Evolutionary conservation across 2,797 vertebrate genomes (phyloP).

Genomic region (Pseudochirops cupreus): DNA sequence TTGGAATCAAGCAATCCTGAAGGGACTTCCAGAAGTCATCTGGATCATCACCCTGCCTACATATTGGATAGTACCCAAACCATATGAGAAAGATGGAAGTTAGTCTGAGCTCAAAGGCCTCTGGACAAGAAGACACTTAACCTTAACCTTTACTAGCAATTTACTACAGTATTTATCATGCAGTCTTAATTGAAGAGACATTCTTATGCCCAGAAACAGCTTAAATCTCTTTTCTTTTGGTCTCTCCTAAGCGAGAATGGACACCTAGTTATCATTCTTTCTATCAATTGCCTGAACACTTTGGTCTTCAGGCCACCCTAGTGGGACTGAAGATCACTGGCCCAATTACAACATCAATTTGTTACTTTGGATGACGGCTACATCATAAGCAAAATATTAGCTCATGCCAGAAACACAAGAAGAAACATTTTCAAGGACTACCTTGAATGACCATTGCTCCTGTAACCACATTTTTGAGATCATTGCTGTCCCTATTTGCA

Average conservation of each 20-base stretch:
- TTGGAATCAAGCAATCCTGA: neutral
- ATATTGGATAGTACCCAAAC: neutral
- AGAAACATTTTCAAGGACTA: neutral
- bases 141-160: neutral
- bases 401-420: neutral
- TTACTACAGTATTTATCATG: neutral
- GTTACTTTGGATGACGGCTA: neutral
- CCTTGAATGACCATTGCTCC: neutral
- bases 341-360: neutral
- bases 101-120: neutral
- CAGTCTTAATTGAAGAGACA: neutral
- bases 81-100: neutral
- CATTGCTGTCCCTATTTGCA: neutral
- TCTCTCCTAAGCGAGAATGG: neutral
- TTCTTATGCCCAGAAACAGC: neutral
- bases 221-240: neutral
- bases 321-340: neutral
- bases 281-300: neutral
- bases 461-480: neutral
- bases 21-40: slow-evolving; percentile 19
- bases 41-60: neutral
- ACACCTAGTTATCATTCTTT: neutral
- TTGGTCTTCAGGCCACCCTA: neutral
- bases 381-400: neutral
- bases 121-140: neutral